Conservation (phyloP, 2,888 invertebrate genomes). For the Thera obeliscata region DNA sequence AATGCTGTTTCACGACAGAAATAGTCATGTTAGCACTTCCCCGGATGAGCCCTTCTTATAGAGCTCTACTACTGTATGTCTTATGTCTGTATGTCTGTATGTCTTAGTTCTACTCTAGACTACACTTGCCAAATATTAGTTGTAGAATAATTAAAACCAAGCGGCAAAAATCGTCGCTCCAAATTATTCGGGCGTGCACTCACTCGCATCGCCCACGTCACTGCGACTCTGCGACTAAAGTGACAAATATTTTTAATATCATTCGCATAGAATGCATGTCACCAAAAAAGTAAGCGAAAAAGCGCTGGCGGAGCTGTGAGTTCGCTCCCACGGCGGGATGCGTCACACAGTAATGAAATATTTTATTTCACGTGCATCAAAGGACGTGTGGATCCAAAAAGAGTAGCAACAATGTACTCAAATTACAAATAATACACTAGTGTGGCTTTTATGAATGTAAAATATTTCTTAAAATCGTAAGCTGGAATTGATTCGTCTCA, state of each 20-base stretch:
- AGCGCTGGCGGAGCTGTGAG: constrained; percentile 25
- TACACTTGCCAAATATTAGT: constrained; percentile 3
- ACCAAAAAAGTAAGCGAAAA: constrained; percentile 35
- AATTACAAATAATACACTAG: constrained; percentile 72
- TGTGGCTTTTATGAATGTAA: constrained; percentile 33
- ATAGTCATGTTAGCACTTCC: too few species aligned
- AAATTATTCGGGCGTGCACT: constrained; percentile 31
- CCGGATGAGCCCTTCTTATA: too few species aligned
- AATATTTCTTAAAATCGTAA: too few species aligned
- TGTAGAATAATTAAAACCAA: constrained; percentile 24
- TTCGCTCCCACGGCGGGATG: constrained; percentile 48
- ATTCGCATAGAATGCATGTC: constrained; percentile 37
- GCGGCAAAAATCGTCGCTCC: constrained; percentile 17
- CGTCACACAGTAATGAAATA: constrained; percentile 77
- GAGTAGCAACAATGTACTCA: constrained; percentile 73
- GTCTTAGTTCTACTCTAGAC: not conserved
- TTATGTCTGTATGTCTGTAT: too few species aligned
- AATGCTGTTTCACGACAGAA: too few species aligned
- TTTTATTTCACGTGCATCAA: constrained; percentile 72
- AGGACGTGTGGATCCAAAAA: constrained; percentile 59
- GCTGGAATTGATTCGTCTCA: too few species aligned
- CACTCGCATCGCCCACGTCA: constrained; percentile 28
- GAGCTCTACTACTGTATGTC: too few species aligned
- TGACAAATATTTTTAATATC: constrained; percentile 41
- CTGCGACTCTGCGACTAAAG: constrained; percentile 31